phyloP scores from a whole-genome alignment of 2,888 invertebrate species.

The Caenorhabditis wallacei region DNA sequence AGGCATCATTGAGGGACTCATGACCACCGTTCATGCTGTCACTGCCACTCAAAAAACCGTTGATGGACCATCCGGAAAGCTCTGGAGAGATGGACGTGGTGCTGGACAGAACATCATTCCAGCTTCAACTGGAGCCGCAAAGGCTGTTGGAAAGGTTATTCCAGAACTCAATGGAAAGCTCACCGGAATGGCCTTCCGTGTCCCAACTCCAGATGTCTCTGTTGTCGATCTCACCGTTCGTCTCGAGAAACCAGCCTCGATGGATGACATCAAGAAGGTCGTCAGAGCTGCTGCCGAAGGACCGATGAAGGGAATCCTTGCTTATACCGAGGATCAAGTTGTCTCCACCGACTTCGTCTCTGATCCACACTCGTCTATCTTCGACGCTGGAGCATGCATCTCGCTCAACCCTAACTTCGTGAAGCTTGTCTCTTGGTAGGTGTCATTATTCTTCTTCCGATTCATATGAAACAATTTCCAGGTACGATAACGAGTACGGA shows the following conservation, averaged over 20 bases:
- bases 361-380: conserved; percentile 6
- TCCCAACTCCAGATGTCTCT: conserved; percentile 95
- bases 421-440: conserved; percentile 12
- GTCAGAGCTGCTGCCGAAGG: conserved; percentile 91
- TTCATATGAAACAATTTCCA: conserved; percentile 67
- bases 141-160: conserved; percentile 93
- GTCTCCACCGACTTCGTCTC: conserved; percentile 11
- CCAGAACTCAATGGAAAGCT: conserved; percentile 87
- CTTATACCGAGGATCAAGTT: background rate
- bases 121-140: conserved; percentile 97
- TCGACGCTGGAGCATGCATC: conserved; percentile 8
- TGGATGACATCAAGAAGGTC: conserved; percentile 92
- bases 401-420: conserved; percentile 12
- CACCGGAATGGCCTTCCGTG: conserved; percentile 99
- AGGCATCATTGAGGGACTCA: conserved; percentile 84
- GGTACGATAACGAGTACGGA: conserved; percentile 98
- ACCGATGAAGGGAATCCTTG: conserved; percentile 76
- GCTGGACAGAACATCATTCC: conserved; percentile 99
- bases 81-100: conserved; percentile 98
- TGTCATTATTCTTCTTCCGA: background rate
- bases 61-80: conserved; percentile 90
- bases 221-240: conserved; percentile 94
- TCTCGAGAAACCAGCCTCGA: conserved; percentile 86
- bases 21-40: too few species aligned
- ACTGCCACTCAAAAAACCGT: conserved; percentile 90